Conservation (phyloP, 2,888 invertebrate species). For the Eucriotettix oculatus region DNA sequence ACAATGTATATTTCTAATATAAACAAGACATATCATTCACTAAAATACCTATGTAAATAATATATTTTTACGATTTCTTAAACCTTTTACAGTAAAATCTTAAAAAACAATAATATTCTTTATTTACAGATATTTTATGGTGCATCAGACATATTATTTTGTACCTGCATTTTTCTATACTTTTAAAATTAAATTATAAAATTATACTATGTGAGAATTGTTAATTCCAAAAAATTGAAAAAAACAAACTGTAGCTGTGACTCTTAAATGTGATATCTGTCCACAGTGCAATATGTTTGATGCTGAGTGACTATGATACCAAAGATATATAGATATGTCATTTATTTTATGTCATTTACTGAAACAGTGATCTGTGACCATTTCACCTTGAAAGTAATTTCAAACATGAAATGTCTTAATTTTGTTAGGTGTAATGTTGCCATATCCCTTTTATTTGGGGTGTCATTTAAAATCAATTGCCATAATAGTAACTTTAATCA, state of each 20-base stretch:
- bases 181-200: background rate
- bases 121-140: conserved; percentile 1
- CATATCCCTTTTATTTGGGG: conserved; percentile 1
- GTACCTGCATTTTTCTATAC: conserved; percentile 6
- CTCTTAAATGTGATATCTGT: conserved; percentile 5
- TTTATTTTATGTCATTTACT: background rate
- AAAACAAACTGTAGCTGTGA: background rate
- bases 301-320: conserved; percentile 4
- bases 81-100: background rate
- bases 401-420: background rate
- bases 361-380: no score
- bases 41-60: conserved; percentile 3
- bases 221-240: background rate
- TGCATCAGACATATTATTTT: conserved; percentile 4
- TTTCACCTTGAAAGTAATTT: background rate
- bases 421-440: background rate
- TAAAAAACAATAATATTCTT: background rate
- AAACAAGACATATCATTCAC: conserved; percentile 7
- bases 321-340: conserved; percentile 3
- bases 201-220: background rate
- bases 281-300: conserved; percentile 3
- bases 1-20: conserved; percentile 2
- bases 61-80: conserved; percentile 2
- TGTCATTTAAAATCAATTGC: background rate
- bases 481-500: conserved; percentile 3